phyloP scores from a whole-genome alignment of 2,888 invertebrate species.

The Epistrophe grossulariae region DNA sequence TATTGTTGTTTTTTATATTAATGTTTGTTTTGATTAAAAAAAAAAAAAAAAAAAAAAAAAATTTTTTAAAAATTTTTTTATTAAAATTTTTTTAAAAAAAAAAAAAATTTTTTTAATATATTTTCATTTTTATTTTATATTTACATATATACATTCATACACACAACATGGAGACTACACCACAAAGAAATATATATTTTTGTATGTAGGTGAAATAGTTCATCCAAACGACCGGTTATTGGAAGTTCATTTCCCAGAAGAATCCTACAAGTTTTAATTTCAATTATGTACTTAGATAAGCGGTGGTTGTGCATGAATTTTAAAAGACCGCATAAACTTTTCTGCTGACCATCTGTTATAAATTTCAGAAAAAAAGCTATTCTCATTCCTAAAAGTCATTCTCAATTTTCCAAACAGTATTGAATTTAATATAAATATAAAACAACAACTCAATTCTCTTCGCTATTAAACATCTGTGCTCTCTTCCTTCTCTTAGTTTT shows the following conservation, averaged over 20 bases:
- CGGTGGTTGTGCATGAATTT: background rate
- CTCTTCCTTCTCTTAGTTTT: background rate
- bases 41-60: too few species aligned
- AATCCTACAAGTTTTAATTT: slow-evolving; percentile 8
- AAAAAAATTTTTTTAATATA: too few species aligned
- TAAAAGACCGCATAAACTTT: slow-evolving; percentile 11
- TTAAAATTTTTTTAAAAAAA: too few species aligned
- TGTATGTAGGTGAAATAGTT: background rate
- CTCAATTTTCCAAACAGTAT: background rate
- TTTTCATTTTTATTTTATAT: too few species aligned
- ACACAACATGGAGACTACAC: too few species aligned
- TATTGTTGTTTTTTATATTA: too few species aligned
- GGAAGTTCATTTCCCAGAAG: background rate
- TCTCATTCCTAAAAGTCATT: background rate
- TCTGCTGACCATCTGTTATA: slow-evolving; percentile 19
- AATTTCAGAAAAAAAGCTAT: slow-evolving; percentile 10
- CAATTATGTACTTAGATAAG: background rate
- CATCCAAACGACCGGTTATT: background rate
- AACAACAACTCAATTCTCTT: background rate
- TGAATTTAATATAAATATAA: slow-evolving; percentile 2
- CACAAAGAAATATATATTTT: too few species aligned
- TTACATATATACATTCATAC: too few species aligned
- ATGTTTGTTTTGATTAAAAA: too few species aligned
- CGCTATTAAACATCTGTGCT: background rate
- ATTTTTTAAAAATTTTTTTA: too few species aligned